Base-by-base conservation (phyloP, 2,888 invertebrate species). In the Caenorhabditis plicata region DNA sequence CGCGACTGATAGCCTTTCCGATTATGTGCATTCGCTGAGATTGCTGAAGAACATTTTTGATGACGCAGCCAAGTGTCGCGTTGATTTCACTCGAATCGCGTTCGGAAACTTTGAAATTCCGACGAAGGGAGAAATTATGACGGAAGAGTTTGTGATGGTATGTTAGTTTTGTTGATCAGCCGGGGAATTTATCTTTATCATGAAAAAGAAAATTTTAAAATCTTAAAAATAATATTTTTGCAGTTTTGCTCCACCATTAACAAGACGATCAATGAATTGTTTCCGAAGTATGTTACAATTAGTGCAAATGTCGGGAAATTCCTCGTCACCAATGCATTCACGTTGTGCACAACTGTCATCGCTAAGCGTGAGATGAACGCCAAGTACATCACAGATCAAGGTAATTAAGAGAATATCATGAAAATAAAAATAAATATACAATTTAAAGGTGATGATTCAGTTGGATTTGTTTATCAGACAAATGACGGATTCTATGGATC, bases 251-350 rank as follows among this genome's bases (percentile, higher is more conserved):
- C 84, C 13, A 87, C 89, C 71, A 86, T 96, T 58, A 92, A 92
- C 83, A 78, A 83, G 13, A 88, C 93, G 0, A 83, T 96, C 68
- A 88, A 89, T 60, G 85, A 86, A 51, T 87, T 88, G 82, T 96
- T 96, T 84, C 88, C 90, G 9, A 27, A 52, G 2, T 20, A 51
- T 1, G 88, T 93, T 64, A 86, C 87, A 22, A 87, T 96, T 58
- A 92, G 96, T 78, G 92, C 94, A 11, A 95, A 95, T 82, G 95
- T 95, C 1, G 96, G 96, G 2, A 88, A 96, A 15, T 98, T 89
- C 85, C 94, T 91, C 84, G 95, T 92, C 3, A 89, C 91, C 33
- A 90, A 94, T 27, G 94, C 95, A 1, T 96, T 91, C 84, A 92
- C 94, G 15, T 86, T 96, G 41, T 88, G 90, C 58, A 89, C 89